Evolutionary conservation across 2,888 invertebrate species (phyloP).

Genomic region (Isoperla grammatica): DNA sequence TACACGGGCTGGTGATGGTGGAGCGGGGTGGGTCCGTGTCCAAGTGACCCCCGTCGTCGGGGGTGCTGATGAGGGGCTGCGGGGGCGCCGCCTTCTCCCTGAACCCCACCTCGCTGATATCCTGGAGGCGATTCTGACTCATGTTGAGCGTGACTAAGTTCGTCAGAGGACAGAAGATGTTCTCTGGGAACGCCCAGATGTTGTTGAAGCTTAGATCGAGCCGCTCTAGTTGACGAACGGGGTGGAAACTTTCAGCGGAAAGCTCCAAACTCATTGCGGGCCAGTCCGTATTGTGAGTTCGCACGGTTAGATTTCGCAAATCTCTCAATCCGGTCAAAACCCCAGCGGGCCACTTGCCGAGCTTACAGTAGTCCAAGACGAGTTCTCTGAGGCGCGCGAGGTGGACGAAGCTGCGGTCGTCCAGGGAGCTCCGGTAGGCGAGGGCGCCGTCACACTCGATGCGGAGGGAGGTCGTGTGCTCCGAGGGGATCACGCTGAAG

Average conservation of each 20-base stretch:
- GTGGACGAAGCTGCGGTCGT: slow-evolving; percentile 72
- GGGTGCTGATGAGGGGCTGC: slow-evolving; percentile 59
- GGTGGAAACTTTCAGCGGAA: slow-evolving; percentile 69
- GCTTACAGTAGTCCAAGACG: slow-evolving; percentile 79
- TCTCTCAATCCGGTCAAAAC: slow-evolving; percentile 74
- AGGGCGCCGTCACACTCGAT: slow-evolving; percentile 76
- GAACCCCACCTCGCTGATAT: slow-evolving; percentile 80
- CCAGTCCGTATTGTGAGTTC: slow-evolving; percentile 80
- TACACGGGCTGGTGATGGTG: slow-evolving; percentile 49
- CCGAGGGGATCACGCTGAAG: slow-evolving; percentile 79
- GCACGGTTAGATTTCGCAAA: slow-evolving; percentile 76
- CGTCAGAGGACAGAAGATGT: slow-evolving; percentile 75
- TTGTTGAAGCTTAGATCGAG: slow-evolving; percentile 83
- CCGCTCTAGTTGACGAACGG: slow-evolving; percentile 71
- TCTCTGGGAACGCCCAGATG: slow-evolving; percentile 83
- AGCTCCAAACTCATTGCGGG: slow-evolving; percentile 79
- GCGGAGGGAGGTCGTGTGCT: slow-evolving; percentile 71
- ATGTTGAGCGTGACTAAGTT: slow-evolving; percentile 77
- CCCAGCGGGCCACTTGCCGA: slow-evolving; percentile 74
- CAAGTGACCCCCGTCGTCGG: slow-evolving; percentile 39
- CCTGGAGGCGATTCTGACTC: slow-evolving; percentile 81
- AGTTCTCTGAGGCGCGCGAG: slow-evolving; percentile 72
- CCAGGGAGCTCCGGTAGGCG: slow-evolving; percentile 71
- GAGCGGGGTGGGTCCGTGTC: slow-evolving; percentile 37
- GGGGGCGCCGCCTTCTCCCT: slow-evolving; percentile 61